Conservation (phyloP, 2,888 invertebrate genomes). For the Monopis laevigella region DNA sequence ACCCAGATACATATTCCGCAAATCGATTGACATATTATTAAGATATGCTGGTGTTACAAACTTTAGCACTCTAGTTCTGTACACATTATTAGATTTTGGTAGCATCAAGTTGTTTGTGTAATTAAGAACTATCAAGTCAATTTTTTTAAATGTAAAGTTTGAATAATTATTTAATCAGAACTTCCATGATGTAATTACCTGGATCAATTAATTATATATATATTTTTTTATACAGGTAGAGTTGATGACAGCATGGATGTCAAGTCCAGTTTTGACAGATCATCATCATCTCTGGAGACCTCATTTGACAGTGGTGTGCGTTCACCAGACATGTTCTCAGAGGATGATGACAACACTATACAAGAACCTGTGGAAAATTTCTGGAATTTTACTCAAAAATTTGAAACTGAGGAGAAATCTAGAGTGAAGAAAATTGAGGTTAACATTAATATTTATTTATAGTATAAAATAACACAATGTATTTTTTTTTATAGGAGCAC, state of each 20-base stretch:
- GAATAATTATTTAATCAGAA: too few species aligned
- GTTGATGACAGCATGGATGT: conserved; percentile 28
- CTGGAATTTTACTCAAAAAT: conserved; percentile 47
- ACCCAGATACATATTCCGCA: too few species aligned
- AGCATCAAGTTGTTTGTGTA: too few species aligned
- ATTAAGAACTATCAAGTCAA: too few species aligned
- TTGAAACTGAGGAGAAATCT: conserved; percentile 46
- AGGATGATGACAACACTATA: conserved; percentile 30
- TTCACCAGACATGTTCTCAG: conserved; percentile 75
- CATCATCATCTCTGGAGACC: conserved; percentile 50
- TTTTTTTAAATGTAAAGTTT: too few species aligned
- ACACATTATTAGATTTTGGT: too few species aligned
- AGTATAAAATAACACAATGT: conserved; percentile 1
- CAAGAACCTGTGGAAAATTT: conserved; percentile 31
- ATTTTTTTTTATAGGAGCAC: neutral
- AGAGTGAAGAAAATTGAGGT: conserved; percentile 52
- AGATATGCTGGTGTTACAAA: too few species aligned
- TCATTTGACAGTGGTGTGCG: conserved; percentile 59
- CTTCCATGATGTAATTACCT: too few species aligned
- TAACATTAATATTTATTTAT: conserved; percentile 16
- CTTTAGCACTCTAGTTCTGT: too few species aligned
- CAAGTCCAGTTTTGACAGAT: conserved; percentile 52
- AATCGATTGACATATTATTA: too few species aligned
- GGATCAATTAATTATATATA: conserved; percentile 28
- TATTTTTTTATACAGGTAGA: conserved; percentile 23